phyloP scores from a whole-genome alignment of 2,888 invertebrate genomes.

The Phalera bucephala region DNA sequence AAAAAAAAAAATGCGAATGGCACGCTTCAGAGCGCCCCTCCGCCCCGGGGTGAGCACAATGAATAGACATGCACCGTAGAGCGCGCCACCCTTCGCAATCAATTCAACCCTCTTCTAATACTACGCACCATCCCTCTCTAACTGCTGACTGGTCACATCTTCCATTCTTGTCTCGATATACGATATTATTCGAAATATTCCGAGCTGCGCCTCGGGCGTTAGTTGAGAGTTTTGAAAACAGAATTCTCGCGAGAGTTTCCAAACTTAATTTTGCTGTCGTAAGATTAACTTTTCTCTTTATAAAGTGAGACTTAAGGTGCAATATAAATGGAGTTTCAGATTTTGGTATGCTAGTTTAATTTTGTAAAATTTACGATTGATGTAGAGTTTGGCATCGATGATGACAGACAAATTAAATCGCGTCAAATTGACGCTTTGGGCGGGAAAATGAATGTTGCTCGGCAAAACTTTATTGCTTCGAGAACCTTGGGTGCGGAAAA shows the following conservation, averaged over 20 bases:
- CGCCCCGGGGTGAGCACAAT: conserved; percentile 57
- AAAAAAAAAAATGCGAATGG: conserved; percentile 64
- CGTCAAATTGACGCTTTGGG: conserved; percentile 56
- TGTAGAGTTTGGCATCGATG: conserved; percentile 58
- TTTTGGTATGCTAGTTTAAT: conserved; percentile 6
- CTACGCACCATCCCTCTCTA: conserved; percentile 44
- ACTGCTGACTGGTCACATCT: conserved; percentile 13
- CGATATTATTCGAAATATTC: conserved; percentile 56
- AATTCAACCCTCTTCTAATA: conserved; percentile 72
- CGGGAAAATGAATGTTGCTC: conserved; percentile 65
- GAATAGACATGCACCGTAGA: conserved; percentile 61
- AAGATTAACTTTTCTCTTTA: conserved; percentile 10
- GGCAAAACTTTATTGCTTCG: too few species aligned
- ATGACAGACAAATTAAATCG: conserved; percentile 66
- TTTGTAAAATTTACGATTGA: conserved; percentile 54
- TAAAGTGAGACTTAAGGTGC: conserved; percentile 10
- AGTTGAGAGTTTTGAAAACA: conserved; percentile 59
- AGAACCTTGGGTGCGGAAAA: too few species aligned
- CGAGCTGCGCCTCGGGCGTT: conserved; percentile 60
- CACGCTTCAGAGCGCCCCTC: conserved; percentile 67
- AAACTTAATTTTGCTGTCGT: conserved; percentile 18
- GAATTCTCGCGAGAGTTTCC: conserved; percentile 51
- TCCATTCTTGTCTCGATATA: conserved; percentile 47
- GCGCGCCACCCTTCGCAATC: conserved; percentile 75
- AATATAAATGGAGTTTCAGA: conserved; percentile 13